phyloP scores from a whole-genome alignment of 2,113 vertebrate species.

The Dissostichus mawsoni region DNA sequence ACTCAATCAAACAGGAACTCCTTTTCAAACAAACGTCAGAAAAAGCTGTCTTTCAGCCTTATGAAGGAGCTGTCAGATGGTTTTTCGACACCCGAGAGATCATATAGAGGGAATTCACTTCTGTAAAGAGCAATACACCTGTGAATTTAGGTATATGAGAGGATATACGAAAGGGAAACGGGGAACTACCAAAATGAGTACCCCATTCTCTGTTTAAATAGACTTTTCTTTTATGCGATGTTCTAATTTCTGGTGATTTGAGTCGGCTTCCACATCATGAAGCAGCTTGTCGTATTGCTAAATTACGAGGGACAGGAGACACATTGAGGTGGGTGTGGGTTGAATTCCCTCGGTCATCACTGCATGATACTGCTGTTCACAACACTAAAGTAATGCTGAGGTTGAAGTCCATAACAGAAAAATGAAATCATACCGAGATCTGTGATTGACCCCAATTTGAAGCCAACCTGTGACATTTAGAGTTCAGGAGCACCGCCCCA shows the following conservation, averaged over 20 bases:
- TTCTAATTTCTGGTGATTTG: neutral
- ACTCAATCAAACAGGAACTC: constrained; percentile 11
- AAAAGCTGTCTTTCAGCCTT: constrained; percentile 1
- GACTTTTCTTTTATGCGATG: neutral
- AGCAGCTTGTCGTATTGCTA: neutral
- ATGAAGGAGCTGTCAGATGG: constrained; percentile 1
- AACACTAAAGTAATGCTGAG: constrained; percentile 8
- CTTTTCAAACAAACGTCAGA: constrained; percentile 28
- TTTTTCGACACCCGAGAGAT: neutral
- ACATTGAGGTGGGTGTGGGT: constrained; percentile 43
- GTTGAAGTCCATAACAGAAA: neutral
- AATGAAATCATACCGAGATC: neutral
- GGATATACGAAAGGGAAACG: neutral
- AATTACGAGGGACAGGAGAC: constrained; percentile 25
- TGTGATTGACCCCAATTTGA: constrained; percentile 17
- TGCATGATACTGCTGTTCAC: constrained; percentile 10
- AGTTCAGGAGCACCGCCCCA: neutral
- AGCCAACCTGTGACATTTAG: constrained; percentile 24
- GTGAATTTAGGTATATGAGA: neutral
- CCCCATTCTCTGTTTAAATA: neutral
- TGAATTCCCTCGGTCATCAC: neutral
- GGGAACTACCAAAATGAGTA: neutral
- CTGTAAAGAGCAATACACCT: neutral
- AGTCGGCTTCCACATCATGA: constrained; percentile 9
- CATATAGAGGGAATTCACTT: neutral